phyloP scores from a whole-genome alignment of 2,888 invertebrate genomes.

The Diarsia dahlii region DNA sequence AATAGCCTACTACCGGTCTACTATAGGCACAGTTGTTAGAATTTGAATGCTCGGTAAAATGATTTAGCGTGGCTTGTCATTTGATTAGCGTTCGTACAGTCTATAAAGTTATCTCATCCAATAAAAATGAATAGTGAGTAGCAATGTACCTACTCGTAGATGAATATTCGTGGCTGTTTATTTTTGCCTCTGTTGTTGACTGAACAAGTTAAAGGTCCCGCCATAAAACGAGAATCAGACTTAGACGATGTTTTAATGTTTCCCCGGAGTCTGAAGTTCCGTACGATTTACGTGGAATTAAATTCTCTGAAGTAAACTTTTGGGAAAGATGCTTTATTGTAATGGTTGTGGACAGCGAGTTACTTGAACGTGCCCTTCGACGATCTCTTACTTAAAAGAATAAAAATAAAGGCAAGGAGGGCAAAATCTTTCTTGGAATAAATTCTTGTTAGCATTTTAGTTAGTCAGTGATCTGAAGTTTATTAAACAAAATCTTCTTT shows the following conservation, averaged over 20 bases:
- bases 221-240: slow-evolving; percentile 43
- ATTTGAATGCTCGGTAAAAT: neutral
- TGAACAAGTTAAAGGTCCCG: slow-evolving; percentile 21
- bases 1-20: neutral
- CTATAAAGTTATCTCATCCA: neutral
- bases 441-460: slow-evolving; percentile 8
- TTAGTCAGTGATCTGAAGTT: neutral
- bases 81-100: neutral
- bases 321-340: slow-evolving; percentile 46
- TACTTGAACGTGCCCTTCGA: slow-evolving; percentile 21
- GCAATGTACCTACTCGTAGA: neutral
- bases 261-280: slow-evolving; percentile 39
- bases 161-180: neutral
- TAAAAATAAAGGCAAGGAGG: slow-evolving; percentile 1
- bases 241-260: slow-evolving; percentile 46
- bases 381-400: slow-evolving; percentile 2
- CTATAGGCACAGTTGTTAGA: neutral
- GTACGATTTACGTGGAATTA: slow-evolving; percentile 40
- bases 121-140: neutral
- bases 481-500: neutral
- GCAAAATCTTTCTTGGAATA: neutral
- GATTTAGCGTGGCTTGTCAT: too few relatives aligned
- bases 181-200: slow-evolving; percentile 7
- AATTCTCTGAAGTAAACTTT: slow-evolving; percentile 45
- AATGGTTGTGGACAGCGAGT: slow-evolving; percentile 26